These are phyloP conservation scores for Ahaetulla prasina DNA, from an alignment of 2,113 vertebrate species.

Conservation along the genomic window DNA sequence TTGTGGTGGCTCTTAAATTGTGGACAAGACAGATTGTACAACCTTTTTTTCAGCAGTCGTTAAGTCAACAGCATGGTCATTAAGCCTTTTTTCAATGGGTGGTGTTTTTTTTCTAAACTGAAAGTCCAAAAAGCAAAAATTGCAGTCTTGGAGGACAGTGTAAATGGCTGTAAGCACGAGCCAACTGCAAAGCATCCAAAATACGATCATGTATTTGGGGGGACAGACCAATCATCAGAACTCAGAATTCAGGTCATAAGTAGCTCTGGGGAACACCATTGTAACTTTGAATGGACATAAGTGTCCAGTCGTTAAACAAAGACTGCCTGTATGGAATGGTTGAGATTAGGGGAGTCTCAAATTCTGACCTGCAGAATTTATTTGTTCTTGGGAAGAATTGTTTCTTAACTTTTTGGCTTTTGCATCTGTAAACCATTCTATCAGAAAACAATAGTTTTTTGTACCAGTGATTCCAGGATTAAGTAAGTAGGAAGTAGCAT, in stretches of 20 bases:
- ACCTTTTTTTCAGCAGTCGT: not conserved
- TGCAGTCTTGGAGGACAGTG: not conserved
- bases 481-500: not conserved
- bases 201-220: not conserved
- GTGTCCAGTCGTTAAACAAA: not conserved
- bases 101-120: not conserved
- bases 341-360: not conserved
- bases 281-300: not conserved
- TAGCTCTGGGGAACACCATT: not conserved
- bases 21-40: not conserved
- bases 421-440: not conserved
- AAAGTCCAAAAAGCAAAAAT: not conserved
- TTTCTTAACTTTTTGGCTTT: not conserved
- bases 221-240: too few species aligned
- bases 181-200: not conserved
- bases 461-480: not conserved
- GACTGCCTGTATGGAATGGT: not conserved
- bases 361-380: not conserved
- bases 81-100: not conserved
- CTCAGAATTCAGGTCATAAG: too few species aligned
- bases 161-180: not conserved
- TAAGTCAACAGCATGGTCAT: not conserved
- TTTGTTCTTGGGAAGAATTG: not conserved
- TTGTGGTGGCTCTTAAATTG: not conserved
- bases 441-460: not conserved